These are phyloP conservation scores for Paragorgia papillata DNA, from an alignment of 92 coral and sea anemone genomes.

Conservation along the genomic window DNA sequence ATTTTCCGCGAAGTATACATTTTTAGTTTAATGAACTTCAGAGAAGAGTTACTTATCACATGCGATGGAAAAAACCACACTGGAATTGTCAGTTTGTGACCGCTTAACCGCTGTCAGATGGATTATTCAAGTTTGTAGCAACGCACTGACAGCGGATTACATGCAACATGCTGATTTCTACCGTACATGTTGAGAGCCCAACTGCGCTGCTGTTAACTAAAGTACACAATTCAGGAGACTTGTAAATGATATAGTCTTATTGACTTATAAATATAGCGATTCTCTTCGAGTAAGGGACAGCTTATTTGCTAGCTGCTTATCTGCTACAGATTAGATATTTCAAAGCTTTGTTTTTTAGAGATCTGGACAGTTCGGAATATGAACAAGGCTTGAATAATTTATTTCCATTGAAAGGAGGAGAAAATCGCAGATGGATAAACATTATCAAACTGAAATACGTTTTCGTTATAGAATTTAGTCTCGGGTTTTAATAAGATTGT, in stretches of 20 bases:
- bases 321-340: too few species aligned
- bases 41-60: slow-evolving; percentile 28
- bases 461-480: too few species aligned
- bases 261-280: too few species aligned
- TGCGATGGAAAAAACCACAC: slow-evolving; percentile 15
- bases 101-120: slow-evolving; percentile 17
- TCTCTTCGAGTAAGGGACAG: too few species aligned
- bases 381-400: slow-evolving; percentile 40
- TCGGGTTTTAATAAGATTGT: too few species aligned
- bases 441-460: background rate
- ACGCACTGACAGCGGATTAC: slow-evolving; percentile 14
- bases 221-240: background rate
- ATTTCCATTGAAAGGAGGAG: slow-evolving; percentile 32
- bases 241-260: background rate
- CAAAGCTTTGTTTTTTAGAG: too few species aligned
- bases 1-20: background rate
- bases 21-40: slow-evolving; percentile 28
- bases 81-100: slow-evolving; percentile 2
- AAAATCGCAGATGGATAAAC: background rate
- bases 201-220: background rate
- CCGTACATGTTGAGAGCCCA: background rate
- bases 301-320: too few species aligned
- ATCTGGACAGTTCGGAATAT: background rate
- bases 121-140: slow-evolving; percentile 34
- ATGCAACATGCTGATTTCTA: background rate